Evolutionary conservation across 2,888 invertebrate genomes (phyloP).

Genomic region (Lepetodrilus schrolli): DNA sequence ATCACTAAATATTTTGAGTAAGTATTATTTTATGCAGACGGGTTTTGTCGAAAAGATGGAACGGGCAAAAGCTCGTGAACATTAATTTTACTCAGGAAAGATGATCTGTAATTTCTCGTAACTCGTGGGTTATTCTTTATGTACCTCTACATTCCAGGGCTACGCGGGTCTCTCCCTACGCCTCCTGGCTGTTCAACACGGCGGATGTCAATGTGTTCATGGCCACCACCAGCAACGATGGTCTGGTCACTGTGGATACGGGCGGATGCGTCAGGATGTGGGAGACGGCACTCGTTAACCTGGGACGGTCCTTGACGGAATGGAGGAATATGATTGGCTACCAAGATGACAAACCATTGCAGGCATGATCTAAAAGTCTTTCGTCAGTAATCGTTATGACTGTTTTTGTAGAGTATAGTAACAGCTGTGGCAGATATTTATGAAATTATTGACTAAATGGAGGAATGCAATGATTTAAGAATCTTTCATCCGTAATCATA

Average conservation of each 20-base stretch:
- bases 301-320: slow-evolving; percentile 76
- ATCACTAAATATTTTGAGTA: too few relatives aligned
- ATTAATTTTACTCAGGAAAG: too few relatives aligned
- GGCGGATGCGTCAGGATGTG: slow-evolving; percentile 79
- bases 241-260: slow-evolving; percentile 79
- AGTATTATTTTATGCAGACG: neutral
- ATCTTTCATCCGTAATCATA: too few relatives aligned
- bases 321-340: slow-evolving; percentile 77
- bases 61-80: too few relatives aligned
- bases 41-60: neutral
- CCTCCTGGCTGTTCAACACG: slow-evolving; percentile 76
- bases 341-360: slow-evolving; percentile 64
- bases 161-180: slow-evolving; percentile 76
- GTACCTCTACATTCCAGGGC: slow-evolving; percentile 51
- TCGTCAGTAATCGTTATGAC: neutral
- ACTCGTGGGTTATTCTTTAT: too few relatives aligned
- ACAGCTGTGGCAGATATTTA: too few relatives aligned
- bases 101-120: too few relatives aligned
- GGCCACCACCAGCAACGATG: slow-evolving; percentile 76
- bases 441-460: too few relatives aligned
- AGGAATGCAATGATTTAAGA: too few relatives aligned
- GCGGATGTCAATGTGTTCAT: slow-evolving; percentile 76
- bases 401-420: neutral
- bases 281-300: slow-evolving; percentile 77
- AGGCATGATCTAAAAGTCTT: slow-evolving; percentile 49